A percentile compares a stretch with the other conserved stretches of the same genome.
Evolutionary conservation across 2,888 invertebrate genomes (phyloP).

Genomic region (Ligdia adustata): DNA sequence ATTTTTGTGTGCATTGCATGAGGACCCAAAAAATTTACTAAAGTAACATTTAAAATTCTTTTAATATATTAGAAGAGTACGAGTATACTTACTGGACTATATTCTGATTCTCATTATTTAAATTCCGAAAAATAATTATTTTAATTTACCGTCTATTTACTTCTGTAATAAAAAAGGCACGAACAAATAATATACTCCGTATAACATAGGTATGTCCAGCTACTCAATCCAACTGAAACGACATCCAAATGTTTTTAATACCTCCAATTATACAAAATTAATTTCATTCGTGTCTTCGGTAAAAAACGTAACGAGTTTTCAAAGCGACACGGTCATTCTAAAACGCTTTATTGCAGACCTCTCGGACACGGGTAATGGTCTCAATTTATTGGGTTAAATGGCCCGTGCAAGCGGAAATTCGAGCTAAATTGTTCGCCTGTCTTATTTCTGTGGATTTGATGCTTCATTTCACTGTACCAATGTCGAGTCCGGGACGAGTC

Average conservation of each 20-base stretch:
- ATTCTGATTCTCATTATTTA: too few relatives aligned
- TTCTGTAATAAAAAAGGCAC: too few relatives aligned
- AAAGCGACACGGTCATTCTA: constrained; percentile 65
- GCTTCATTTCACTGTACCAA: constrained; percentile 63
- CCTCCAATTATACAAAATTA: constrained; percentile 68
- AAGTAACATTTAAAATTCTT: too few relatives aligned
- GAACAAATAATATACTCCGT: too few relatives aligned
- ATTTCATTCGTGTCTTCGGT: constrained; percentile 69
- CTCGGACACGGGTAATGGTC: constrained; percentile 77
- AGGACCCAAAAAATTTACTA: too few relatives aligned
- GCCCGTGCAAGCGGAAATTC: constrained; percentile 68
- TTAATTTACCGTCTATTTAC: too few relatives aligned
- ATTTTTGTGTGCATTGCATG: too few relatives aligned
- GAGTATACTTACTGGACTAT: too few relatives aligned
- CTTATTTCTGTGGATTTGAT: constrained; percentile 76
- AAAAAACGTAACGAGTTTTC: constrained; percentile 69
- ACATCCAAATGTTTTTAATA: constrained; percentile 51
- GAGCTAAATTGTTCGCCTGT: constrained; percentile 72
- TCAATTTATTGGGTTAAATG: constrained; percentile 81
- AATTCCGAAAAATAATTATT: too few relatives aligned
- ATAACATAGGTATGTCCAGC: too few relatives aligned
- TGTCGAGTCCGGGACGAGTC: constrained; percentile 41
- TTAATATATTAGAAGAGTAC: too few relatives aligned
- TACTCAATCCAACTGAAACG: constrained; percentile 15
- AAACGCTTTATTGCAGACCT: constrained; percentile 69